Base-by-base conservation (phyloP, 2,888 invertebrate genomes). In the Alviniconcha strummeri region DNA sequence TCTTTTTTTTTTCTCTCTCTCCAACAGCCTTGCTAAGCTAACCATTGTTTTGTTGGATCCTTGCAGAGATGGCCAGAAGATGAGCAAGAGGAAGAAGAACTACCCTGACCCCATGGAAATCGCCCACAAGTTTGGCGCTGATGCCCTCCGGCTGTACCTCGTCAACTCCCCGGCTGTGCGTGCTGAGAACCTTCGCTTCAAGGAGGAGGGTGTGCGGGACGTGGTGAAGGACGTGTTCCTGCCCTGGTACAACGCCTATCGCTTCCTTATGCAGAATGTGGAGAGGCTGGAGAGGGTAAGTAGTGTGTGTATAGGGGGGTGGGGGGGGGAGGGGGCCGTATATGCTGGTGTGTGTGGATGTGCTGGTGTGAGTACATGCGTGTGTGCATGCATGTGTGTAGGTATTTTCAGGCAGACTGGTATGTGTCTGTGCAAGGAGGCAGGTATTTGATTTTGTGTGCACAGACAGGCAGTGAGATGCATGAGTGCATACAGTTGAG, bases 51-150 rank as follows among this genome's bases (percentile, higher is more conserved):
- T 36, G 36, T 36, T 36, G 36, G 36, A 3, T 36, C 36, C 36
- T 36, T 36, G 13, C 87, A 94, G 97, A 67, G 99, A 99, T 95
- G 99, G 99, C 0, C 98, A 98, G 93, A 99, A 99, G 94, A 99
- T 99, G 99, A 99, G 99, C 0, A 99, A 99, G 93, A 95, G 99
- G 57, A 99, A 99, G 94, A 98, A 99, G 94, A 99, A 99, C 93
- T 99, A 98, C 94, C 99, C 99, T 0, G 99, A 99, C 95, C 99
- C 99, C 0, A 95, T 98, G 94, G 96, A 97, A 90, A 93, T 96
- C 67, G 95, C 99, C 19, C 94, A 96, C 80, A 98, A 98, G 93
- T 99, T 97, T 93, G 99, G 99, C 2, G 99, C 99, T 0, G 99
- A 99, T 95, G 99, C 99, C 36, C 94, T 99, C 76, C 95, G 95